Evolutionary conservation across 1,140 invertebrate species (phyloP).

Genomic region (Drosophila funebris): DNA sequence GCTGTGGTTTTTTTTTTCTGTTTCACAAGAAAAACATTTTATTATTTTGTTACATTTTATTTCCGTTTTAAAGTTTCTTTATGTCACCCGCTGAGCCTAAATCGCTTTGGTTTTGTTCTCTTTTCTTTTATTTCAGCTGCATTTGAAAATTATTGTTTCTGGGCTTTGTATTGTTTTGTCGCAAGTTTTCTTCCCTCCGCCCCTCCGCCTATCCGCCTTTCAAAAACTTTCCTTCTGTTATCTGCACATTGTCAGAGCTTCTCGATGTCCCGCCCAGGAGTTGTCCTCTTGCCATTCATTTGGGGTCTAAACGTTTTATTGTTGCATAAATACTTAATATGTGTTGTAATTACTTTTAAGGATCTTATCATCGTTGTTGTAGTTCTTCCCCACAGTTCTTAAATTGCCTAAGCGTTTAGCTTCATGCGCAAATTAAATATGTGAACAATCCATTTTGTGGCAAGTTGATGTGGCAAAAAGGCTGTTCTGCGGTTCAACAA

Average conservation of each 20-base stretch:
- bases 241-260: neutral
- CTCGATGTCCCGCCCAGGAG: neutral
- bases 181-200: too few species aligned
- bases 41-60: conserved; percentile 74
- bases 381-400: conserved; percentile 4
- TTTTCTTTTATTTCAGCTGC: conserved; percentile 5
- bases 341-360: conserved; percentile 71
- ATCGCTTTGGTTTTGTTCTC: conserved; percentile 7
- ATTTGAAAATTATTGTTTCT: conserved; percentile 60
- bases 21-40: conserved; percentile 47
- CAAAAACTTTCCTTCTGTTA: conserved; percentile 11
- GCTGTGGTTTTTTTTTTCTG: conserved; percentile 18
- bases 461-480: conserved; percentile 4
- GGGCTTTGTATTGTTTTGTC: conserved; percentile 25
- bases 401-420: conserved; percentile 8
- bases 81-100: conserved; percentile 55
- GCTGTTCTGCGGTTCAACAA: conserved; percentile 38
- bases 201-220: too few species aligned
- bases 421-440: conserved; percentile 46
- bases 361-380: conserved; percentile 58
- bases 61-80: conserved; percentile 68
- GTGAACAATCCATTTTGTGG: conserved; percentile 35
- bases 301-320: conserved; percentile 67
- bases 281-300: neutral
- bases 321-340: conserved; percentile 79